These are phyloP conservation scores for Linnaemya tessellans DNA, from an alignment of 2,888 invertebrate genomes.

Conservation along the genomic window DNA sequence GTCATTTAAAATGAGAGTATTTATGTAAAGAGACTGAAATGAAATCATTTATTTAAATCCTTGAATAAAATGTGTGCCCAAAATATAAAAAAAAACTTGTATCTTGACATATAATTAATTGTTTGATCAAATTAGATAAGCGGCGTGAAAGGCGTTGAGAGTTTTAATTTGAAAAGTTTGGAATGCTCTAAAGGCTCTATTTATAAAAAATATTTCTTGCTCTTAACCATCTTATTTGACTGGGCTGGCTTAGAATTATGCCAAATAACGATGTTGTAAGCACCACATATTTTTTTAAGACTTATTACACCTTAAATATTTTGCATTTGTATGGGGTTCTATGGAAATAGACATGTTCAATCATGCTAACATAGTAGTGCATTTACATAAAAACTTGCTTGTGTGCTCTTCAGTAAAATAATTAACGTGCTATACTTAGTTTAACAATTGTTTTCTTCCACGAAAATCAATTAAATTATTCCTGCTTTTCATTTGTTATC, in stretches of 20 bases:
- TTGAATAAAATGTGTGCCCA: slow-evolving; percentile 43
- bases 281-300: too few species aligned
- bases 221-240: too few species aligned
- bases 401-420: background rate
- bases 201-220: too few species aligned
- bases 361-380: too few species aligned
- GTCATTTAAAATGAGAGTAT: slow-evolving; percentile 50
- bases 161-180: background rate
- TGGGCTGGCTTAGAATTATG: too few species aligned
- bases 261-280: too few species aligned
- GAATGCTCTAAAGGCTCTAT: too few species aligned
- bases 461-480: slow-evolving; percentile 40
- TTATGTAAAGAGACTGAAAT: slow-evolving; percentile 36
- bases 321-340: too few species aligned
- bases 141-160: too few species aligned
- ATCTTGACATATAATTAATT: slow-evolving; percentile 19
- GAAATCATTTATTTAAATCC: slow-evolving; percentile 59
- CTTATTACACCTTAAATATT: too few species aligned
- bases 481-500: slow-evolving; percentile 11
- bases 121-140: slow-evolving; percentile 29
- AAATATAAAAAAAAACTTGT: background rate
- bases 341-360: too few species aligned
- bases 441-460: background rate
- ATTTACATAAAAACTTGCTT: background rate
- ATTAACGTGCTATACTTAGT: background rate